Evolutionary conservation across 2,888 invertebrate genomes (phyloP).

Genomic region (Diplolepis rosae): DNA sequence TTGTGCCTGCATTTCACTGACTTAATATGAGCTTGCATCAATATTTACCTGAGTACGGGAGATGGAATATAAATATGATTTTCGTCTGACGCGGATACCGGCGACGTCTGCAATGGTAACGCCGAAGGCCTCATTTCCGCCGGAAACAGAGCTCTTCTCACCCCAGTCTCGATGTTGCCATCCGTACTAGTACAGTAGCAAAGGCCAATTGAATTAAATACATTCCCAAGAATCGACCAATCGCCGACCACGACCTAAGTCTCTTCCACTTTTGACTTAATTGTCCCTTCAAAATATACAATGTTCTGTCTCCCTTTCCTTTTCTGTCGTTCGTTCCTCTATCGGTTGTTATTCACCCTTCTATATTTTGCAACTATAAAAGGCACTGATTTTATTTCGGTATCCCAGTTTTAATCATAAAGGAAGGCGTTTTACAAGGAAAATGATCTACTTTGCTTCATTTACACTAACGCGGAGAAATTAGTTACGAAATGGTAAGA

Average conservation of each 20-base stretch:
- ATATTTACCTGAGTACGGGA: constrained; percentile 63
- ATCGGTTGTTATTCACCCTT: neutral
- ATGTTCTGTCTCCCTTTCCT: neutral
- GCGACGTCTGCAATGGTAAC: constrained; percentile 45
- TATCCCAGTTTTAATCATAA: constrained; percentile 25
- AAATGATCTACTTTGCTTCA: constrained; percentile 14
- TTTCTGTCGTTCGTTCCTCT: neutral
- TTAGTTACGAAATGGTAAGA: constrained; percentile 11
- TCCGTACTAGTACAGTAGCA: constrained; percentile 29
- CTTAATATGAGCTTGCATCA: constrained; percentile 30
- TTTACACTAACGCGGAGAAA: neutral
- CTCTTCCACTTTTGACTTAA: constrained; percentile 15
- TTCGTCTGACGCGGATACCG: constrained; percentile 52
- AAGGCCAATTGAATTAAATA: constrained; percentile 67
- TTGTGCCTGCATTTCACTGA: neutral
- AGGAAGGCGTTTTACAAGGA: neutral
- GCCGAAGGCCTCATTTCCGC: constrained; percentile 69
- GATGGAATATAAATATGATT: constrained; percentile 71
- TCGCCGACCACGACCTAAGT: constrained; percentile 29
- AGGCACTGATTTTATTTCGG: constrained; percentile 26
- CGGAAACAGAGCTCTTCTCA: constrained; percentile 68
- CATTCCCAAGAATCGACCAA: constrained; percentile 61
- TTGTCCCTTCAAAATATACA: constrained; percentile 13
- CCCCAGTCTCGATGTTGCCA: constrained; percentile 42
- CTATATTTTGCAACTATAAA: neutral